Percentiles rank a stretch among this genome's conserved stretches.
Conservation (phyloP, 2,113 vertebrate genomes). For the Anarhynchus alexandrinus region DNA sequence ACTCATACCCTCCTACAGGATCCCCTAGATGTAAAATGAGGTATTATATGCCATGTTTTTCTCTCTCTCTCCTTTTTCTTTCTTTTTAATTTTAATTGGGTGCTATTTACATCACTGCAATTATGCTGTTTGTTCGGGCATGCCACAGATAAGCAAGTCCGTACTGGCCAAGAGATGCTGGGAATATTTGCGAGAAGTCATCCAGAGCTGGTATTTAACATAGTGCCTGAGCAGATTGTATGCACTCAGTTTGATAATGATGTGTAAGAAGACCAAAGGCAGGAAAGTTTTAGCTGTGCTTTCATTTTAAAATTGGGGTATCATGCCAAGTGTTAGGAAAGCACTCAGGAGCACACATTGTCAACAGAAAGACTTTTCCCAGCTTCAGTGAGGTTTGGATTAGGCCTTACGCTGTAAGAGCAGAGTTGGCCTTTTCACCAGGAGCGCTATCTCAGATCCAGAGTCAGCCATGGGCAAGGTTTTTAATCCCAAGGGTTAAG, state of each 20-base stretch:
- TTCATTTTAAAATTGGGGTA: not conserved
- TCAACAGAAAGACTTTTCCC: not conserved
- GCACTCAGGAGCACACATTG: not conserved
- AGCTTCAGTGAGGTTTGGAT: not conserved
- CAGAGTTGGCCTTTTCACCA: not conserved
- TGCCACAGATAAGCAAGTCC: not conserved
- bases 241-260: not conserved
- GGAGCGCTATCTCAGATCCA: not conserved
- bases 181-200: not conserved
- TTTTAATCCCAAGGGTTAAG: not conserved
- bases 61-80: not conserved
- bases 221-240: not conserved
- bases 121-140: not conserved
- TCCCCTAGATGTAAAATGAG: not conserved
- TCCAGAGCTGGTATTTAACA: not conserved
- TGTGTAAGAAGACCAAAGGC: rapidly evolving
- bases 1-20: not conserved
- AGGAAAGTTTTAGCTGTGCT: not conserved
- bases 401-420: not conserved
- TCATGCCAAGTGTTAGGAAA: not conserved
- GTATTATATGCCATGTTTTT: not conserved
- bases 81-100: not conserved
- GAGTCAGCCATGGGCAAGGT: not conserved
- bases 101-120: not conserved
- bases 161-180: not conserved